Evolutionary conservation across 2,888 invertebrate species (phyloP).

Genomic region (Auanema freiburgensis): DNA sequence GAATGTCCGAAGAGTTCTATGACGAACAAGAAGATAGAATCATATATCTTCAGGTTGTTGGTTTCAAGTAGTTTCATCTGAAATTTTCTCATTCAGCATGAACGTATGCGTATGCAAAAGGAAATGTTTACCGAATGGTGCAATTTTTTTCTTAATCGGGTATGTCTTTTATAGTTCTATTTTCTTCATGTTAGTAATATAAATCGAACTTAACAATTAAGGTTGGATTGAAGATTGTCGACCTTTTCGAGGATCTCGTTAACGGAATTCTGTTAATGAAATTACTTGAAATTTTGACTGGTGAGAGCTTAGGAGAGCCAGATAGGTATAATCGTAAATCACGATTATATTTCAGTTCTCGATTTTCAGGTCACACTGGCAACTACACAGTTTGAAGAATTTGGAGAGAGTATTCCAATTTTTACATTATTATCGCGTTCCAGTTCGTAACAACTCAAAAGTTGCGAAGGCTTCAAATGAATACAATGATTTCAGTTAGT

Average conservation of each 20-base stretch:
- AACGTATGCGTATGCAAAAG: constrained; percentile 95
- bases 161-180: constrained; percentile 64
- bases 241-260: constrained; percentile 90
- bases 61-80: not conserved
- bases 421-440: no score
- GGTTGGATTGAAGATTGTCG: constrained; percentile 96
- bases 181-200: not conserved
- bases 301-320: constrained; percentile 92
- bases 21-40: constrained; percentile 58
- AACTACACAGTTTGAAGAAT: constrained; percentile 98
- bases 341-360: not conserved
- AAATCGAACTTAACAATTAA: constrained; percentile 66
- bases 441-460: no score
- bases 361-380: constrained; percentile 73
- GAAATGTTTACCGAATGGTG: constrained; percentile 99
- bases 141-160: constrained; percentile 93
- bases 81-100: constrained; percentile 73
- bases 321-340: constrained; percentile 70
- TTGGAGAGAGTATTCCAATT: constrained; percentile 77
- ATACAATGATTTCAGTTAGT: constrained; percentile 74
- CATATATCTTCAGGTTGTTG: constrained; percentile 66
- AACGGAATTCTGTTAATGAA: constrained; percentile 90
- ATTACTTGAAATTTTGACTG: constrained; percentile 95
- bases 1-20: constrained; percentile 46
- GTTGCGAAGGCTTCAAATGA: not conserved